phyloP scores from a whole-genome alignment of 2,888 invertebrate species.

The Germaria angustata region DNA sequence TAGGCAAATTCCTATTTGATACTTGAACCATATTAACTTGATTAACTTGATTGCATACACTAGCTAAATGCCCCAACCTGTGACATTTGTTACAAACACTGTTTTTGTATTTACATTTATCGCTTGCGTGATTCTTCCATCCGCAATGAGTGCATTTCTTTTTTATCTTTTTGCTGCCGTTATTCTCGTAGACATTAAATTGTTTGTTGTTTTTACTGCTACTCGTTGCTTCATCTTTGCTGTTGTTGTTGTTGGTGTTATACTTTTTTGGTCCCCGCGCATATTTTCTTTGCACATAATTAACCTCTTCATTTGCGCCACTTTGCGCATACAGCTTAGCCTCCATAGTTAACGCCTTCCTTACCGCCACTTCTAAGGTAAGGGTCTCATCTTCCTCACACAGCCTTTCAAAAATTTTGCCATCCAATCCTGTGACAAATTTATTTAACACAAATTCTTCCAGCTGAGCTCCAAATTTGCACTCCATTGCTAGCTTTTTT shows the following conservation, averaged over 20 bases:
- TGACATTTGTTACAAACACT: conserved; percentile 7
- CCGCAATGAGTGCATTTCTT: conserved; percentile 14
- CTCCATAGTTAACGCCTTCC: conserved; percentile 20
- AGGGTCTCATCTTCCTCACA: conserved; percentile 20
- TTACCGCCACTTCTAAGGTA: neutral
- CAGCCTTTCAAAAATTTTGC: conserved; percentile 46
- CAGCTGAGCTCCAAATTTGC: conserved; percentile 27
- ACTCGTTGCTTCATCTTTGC: neutral
- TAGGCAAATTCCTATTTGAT: neutral
- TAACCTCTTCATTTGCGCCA: conserved; percentile 15
- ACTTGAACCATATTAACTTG: conserved; percentile 7
- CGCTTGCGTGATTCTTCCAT: too few species aligned
- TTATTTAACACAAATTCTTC: conserved; percentile 29
- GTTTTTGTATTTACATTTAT: too few species aligned
- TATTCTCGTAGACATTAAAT: conserved; percentile 17
- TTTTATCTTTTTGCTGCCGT: neutral
- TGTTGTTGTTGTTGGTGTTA: conserved; percentile 7
- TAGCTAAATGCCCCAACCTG: conserved; percentile 19
- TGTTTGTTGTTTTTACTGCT: neutral
- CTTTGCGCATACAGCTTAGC: conserved; percentile 5
- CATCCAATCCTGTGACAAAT: conserved; percentile 16
- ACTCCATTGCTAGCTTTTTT: conserved; percentile 42
- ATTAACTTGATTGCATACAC: conserved; percentile 22
- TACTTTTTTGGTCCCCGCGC: neutral
- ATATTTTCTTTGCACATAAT: conserved; percentile 15